Conservation (phyloP, 2,797 vertebrate genomes). For the Hyperoplus lanceolatus region DNA sequence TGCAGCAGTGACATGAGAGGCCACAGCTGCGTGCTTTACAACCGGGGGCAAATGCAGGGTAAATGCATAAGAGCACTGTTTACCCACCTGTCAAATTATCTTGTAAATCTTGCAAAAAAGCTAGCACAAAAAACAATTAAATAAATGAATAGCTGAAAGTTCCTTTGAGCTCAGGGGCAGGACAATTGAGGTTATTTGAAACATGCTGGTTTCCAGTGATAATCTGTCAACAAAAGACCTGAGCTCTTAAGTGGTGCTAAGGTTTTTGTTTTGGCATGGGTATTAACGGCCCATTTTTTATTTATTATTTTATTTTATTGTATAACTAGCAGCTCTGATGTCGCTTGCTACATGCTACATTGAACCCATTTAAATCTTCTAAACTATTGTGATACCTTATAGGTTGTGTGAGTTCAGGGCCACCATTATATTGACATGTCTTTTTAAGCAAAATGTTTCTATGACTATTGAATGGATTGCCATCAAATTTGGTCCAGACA, state of each 20-base stretch:
- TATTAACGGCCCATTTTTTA: too few relatives aligned
- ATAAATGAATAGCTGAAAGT: background rate
- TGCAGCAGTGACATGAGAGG: background rate
- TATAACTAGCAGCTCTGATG: background rate
- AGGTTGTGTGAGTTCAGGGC: background rate
- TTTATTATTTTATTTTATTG: too few relatives aligned
- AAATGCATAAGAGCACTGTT: background rate
- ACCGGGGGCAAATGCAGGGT: background rate
- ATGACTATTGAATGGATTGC: background rate
- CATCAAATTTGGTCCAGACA: too few relatives aligned
- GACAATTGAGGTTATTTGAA: conserved; percentile 10
- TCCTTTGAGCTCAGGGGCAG: background rate
- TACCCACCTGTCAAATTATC: conserved; percentile 1
- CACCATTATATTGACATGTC: background rate
- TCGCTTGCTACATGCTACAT: background rate
- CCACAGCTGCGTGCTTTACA: background rate
- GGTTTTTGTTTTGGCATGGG: background rate
- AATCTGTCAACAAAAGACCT: background rate
- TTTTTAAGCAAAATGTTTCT: background rate
- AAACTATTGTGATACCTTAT: background rate
- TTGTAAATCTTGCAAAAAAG: background rate
- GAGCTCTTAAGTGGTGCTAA: background rate
- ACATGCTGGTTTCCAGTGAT: conserved; percentile 7
- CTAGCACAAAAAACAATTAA: background rate
- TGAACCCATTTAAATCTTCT: background rate